Conservation (phyloP, 2,888 invertebrate species). For the Agonopterix alstromeriana region DNA sequence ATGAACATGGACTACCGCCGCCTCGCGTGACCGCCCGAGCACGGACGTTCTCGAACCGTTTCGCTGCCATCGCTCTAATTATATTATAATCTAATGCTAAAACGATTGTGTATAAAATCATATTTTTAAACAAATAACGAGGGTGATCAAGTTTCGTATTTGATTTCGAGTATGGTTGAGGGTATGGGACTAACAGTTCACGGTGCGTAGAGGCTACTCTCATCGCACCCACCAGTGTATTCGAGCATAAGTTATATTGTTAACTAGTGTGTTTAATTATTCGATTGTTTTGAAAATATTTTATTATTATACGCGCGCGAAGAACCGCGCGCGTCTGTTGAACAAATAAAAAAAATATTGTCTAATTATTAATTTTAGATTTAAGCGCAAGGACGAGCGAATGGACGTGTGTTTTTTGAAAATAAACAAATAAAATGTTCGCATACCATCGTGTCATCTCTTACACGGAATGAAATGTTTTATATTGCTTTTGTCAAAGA, state of each 20-base stretch:
- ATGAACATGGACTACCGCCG: slow-evolving; percentile 4
- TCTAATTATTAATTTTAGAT: slow-evolving; percentile 77
- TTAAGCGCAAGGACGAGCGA: slow-evolving; percentile 74
- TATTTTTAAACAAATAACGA: slow-evolving; percentile 42
- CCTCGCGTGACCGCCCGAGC: slow-evolving; percentile 12
- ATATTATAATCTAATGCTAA: slow-evolving; percentile 36
- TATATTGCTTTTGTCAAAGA: slow-evolving; percentile 70
- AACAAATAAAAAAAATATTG: slow-evolving; percentile 74
- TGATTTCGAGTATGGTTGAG: slow-evolving; percentile 42
- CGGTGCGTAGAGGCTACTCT: slow-evolving; percentile 18
- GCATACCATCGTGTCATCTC: slow-evolving; percentile 72
- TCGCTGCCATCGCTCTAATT: slow-evolving; percentile 54
- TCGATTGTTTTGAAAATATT: slow-evolving; percentile 77
- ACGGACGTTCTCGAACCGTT: slow-evolving; percentile 31
- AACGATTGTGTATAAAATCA: slow-evolving; percentile 58
- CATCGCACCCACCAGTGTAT: slow-evolving; percentile 36
- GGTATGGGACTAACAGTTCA: slow-evolving; percentile 15
- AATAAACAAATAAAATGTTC: slow-evolving; percentile 57
- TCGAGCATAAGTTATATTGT: slow-evolving; percentile 68
- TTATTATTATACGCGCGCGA: slow-evolving; percentile 74
- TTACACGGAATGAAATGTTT: slow-evolving; percentile 75
- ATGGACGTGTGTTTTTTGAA: slow-evolving; percentile 73
- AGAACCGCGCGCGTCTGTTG: slow-evolving; percentile 72
- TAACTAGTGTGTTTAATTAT: slow-evolving; percentile 77
- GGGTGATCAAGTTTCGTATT: slow-evolving; percentile 46